phyloP scores from a whole-genome alignment of 2,797 vertebrate species.

The Falco biarmicus region DNA sequence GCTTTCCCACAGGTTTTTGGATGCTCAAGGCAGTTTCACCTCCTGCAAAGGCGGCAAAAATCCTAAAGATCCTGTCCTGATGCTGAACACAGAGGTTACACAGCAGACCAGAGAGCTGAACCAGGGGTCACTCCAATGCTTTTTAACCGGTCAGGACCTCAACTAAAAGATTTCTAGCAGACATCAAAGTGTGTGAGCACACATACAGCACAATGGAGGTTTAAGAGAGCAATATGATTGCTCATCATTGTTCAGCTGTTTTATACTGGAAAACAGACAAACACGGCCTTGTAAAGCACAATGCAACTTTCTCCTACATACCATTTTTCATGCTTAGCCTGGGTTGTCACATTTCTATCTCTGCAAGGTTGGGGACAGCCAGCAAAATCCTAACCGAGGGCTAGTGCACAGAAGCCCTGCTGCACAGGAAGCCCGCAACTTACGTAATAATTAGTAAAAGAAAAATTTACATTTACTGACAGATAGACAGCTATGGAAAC shows the following conservation, averaged over 20 bases:
- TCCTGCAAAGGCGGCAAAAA: background rate
- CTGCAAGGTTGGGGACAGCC: background rate
- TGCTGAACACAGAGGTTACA: background rate
- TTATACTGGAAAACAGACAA: background rate
- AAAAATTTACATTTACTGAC: background rate
- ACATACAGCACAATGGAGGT: background rate
- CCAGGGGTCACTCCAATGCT: accelerated
- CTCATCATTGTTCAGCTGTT: background rate
- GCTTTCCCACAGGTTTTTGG: accelerated
- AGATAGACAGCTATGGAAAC: background rate
- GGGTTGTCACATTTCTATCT: background rate
- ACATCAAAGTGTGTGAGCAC: background rate
- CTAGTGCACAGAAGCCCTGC: background rate
- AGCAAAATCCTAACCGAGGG: background rate
- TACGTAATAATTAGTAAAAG: background rate
- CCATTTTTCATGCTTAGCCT: background rate
- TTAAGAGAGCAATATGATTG: background rate
- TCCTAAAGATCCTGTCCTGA: background rate
- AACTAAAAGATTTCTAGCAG: background rate
- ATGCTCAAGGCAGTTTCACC: background rate
- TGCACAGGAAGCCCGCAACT: background rate
- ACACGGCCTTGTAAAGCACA: background rate
- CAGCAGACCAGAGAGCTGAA: background rate
- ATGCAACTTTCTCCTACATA: background rate
- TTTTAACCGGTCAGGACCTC: background rate